phyloP scores from a whole-genome alignment of 2,113 vertebrate genomes.

The Thryonomys swinderianus region DNA sequence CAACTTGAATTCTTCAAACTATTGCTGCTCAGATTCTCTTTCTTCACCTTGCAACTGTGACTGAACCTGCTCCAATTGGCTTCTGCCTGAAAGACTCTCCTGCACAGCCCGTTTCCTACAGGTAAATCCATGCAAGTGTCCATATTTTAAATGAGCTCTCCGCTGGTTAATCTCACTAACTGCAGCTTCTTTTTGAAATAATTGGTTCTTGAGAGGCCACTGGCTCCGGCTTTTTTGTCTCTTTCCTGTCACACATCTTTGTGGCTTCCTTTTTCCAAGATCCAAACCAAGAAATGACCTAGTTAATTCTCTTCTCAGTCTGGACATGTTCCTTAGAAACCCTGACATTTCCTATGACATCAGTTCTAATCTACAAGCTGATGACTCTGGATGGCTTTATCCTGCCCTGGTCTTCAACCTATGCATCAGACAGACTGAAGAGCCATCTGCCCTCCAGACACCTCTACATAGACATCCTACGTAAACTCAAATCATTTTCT shows the following conservation, averaged over 20 bases:
- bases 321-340: not conserved
- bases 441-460: not conserved
- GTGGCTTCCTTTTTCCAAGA: conserved; percentile 35
- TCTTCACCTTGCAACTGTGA: not conserved
- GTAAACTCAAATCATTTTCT: not conserved
- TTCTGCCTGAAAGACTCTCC: not conserved
- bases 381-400: not conserved
- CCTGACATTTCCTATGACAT: not conserved
- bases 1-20: not conserved
- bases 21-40: not conserved
- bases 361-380: not conserved
- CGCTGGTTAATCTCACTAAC: not conserved
- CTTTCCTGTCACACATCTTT: not conserved
- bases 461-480: not conserved
- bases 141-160: not conserved
- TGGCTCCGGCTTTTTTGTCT: not conserved
- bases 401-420: not conserved
- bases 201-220: not conserved
- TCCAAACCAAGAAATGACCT: not conserved
- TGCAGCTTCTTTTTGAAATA: not conserved
- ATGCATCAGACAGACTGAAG: too few species aligned
- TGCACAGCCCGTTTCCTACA: not conserved
- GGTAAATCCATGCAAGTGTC: not conserved
- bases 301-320: not conserved
- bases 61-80: not conserved